Evolutionary conservation across 2,113 vertebrate species (phyloP).

Genomic region (Triplophysa tibetana): DNA sequence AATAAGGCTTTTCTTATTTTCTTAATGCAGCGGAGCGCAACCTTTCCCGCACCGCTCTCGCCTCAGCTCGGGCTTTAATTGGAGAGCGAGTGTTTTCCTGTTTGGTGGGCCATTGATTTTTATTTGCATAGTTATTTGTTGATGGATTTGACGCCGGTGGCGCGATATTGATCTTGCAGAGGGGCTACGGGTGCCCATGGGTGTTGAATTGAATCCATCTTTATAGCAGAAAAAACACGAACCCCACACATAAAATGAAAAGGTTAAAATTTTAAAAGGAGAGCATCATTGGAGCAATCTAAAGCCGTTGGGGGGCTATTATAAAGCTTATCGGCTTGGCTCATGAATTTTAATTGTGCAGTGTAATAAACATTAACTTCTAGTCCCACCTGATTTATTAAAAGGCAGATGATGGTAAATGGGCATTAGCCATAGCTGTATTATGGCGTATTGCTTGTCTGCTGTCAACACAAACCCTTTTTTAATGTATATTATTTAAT

Average conservation of each 20-base stretch:
- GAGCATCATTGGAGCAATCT: too few species aligned
- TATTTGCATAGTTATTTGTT: slow-evolving; percentile 80
- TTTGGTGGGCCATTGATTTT: slow-evolving; percentile 75
- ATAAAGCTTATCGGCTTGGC: too few species aligned
- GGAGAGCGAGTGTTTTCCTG: slow-evolving; percentile 72
- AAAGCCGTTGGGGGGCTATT: too few species aligned
- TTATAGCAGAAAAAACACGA: neutral
- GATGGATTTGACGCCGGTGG: slow-evolving; percentile 71
- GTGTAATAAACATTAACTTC: too few species aligned
- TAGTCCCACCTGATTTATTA: too few species aligned
- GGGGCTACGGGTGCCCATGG: neutral
- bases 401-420: too few species aligned
- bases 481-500: too few species aligned
- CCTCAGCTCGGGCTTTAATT: slow-evolving; percentile 70
- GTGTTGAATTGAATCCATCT: neutral
- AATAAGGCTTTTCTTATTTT: slow-evolving; percentile 47
- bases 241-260: neutral
- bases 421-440: too few species aligned
- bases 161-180: slow-evolving; percentile 63
- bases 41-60: slow-evolving; percentile 44
- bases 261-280: too few species aligned
- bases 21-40: slow-evolving; percentile 57
- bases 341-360: too few species aligned
- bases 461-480: too few species aligned
- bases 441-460: too few species aligned